Evolutionary conservation across 30 jellyfish, hydroid and myxozoan species (phyloP).

Genomic region (Chironex yamaguchii): DNA sequence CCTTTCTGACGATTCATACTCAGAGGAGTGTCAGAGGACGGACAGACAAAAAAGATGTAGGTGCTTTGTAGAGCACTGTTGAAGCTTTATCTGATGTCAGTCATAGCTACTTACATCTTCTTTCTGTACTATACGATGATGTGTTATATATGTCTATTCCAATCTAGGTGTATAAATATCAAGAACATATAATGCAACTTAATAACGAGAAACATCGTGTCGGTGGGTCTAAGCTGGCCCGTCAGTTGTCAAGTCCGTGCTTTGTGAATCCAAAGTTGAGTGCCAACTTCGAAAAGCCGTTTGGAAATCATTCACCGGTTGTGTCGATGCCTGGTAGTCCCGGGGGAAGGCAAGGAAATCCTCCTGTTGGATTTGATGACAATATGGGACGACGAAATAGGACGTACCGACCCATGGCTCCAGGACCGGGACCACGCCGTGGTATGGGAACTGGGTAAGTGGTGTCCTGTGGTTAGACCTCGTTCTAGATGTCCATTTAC

Average conservation of each 20-base stretch:
- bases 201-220: conserved; percentile 79
- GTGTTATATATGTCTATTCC: too few relatives aligned
- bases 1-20: too few relatives aligned
- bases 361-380: conserved; percentile 15
- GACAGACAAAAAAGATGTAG: too few relatives aligned
- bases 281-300: conserved; percentile 65
- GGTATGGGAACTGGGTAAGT: too few relatives aligned
- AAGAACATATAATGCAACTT: conserved; percentile 96
- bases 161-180: conserved; percentile 90
- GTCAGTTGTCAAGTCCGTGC: conserved; percentile 75
- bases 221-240: conserved; percentile 39
- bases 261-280: conserved; percentile 71
- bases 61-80: too few relatives aligned
- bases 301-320: conserved; percentile 55
- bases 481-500: too few relatives aligned
- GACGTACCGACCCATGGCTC: conserved; percentile 63
- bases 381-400: conserved; percentile 64
- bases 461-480: too few relatives aligned
- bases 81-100: not conserved
- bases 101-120: not conserved
- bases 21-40: too few relatives aligned
- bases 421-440: too few relatives aligned
- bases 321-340: conserved; percentile 20
- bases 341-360: not conserved
- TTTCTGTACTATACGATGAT: too few relatives aligned